phyloP scores from a whole-genome alignment of 2,888 invertebrate genomes.

The Notodonta ziczac region DNA sequence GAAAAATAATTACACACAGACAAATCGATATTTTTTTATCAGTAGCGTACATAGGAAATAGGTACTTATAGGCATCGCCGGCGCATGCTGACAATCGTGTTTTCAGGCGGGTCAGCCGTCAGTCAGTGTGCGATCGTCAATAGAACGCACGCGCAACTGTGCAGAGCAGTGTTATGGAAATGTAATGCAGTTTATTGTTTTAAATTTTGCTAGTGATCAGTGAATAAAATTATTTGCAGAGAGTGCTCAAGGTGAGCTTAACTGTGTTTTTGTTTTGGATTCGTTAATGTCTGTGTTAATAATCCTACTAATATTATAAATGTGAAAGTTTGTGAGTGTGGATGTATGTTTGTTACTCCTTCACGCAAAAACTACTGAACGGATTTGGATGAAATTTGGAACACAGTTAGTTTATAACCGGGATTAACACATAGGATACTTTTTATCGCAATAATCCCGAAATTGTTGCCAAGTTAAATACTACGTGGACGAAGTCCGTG shows the following conservation, averaged over 20 bases:
- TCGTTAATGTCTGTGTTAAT: too few relatives aligned
- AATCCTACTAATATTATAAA: too few relatives aligned
- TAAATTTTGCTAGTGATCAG: not conserved
- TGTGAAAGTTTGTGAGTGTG: too few relatives aligned
- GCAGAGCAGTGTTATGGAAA: not conserved
- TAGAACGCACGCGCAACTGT: not conserved
- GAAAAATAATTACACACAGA: not conserved
- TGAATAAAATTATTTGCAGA: not conserved
- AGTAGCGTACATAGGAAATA: not conserved
- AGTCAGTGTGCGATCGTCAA: not conserved
- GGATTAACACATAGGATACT: too few relatives aligned
- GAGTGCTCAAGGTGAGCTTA: not conserved
- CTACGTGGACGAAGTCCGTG: too few relatives aligned
- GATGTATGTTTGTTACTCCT: too few relatives aligned
- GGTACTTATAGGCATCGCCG: not conserved
- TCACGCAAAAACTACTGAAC: too few relatives aligned
- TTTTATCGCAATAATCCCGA: too few relatives aligned
- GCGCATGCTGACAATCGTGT: not conserved
- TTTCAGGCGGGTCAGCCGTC: not conserved
- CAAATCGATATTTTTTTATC: not conserved
- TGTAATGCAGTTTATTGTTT: not conserved
- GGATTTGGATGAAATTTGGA: too few relatives aligned
- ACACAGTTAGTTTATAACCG: too few relatives aligned
- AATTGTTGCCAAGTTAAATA: too few relatives aligned
- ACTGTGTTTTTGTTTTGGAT: not conserved